Evolutionary conservation across 2,797 vertebrate species (phyloP).

Genomic region (Denticeps clupeoides): DNA sequence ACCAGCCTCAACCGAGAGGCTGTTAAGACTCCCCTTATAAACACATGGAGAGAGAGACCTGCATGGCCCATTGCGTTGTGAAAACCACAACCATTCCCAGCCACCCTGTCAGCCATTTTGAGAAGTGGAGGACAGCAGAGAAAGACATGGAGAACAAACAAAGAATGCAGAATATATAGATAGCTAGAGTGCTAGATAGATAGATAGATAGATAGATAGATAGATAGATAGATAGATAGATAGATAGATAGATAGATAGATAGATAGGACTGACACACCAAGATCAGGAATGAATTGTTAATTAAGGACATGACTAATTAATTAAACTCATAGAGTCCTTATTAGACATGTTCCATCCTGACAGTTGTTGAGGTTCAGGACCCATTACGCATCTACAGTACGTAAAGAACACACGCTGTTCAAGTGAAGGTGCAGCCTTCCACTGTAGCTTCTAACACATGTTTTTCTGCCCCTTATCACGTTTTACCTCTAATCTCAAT

Average conservation of each 20-base stretch:
- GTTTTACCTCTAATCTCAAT: constrained; percentile 33
- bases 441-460: too few species aligned
- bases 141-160: too few species aligned
- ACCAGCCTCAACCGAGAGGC: constrained; percentile 54
- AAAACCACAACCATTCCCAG: constrained; percentile 52
- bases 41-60: constrained; percentile 51
- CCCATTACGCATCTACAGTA: constrained; percentile 14
- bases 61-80: constrained; percentile 62
- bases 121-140: too few species aligned
- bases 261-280: constrained; percentile 17
- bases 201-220: too few species aligned
- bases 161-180: too few species aligned
- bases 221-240: too few species aligned
- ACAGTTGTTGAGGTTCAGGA: constrained; percentile 32
- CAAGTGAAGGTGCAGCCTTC: too few species aligned
- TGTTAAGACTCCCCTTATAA: constrained; percentile 50
- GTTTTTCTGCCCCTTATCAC: constrained; percentile 36
- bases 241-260: constrained; percentile 3
- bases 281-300: constrained; percentile 35
- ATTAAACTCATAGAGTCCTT: constrained; percentile 41
- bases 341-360: constrained; percentile 31
- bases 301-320: constrained; percentile 36
- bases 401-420: too few species aligned
- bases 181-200: too few species aligned
- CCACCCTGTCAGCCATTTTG: too few species aligned